phyloP scores from a whole-genome alignment of 2,797 vertebrate genomes.

The Agapornis canus region DNA sequence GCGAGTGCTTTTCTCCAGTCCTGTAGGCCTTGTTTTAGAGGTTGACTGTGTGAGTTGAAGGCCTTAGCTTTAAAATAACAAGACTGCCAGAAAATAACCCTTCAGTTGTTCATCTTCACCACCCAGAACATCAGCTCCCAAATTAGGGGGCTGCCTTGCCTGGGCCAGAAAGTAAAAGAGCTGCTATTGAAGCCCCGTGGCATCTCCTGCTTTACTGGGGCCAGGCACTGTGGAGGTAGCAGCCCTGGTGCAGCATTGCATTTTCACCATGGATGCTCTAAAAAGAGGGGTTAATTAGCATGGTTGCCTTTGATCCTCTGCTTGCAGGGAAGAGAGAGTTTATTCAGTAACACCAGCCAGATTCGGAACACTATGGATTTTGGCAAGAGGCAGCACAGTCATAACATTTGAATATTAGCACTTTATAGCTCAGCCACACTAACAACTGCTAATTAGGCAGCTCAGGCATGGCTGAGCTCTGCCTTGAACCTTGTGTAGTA shows the following conservation, averaged over 20 bases:
- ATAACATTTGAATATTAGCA: slow-evolving; percentile 75
- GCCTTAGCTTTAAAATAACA: slow-evolving; percentile 26
- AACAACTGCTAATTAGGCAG: slow-evolving; percentile 69
- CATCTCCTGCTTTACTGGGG: background rate
- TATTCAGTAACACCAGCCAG: slow-evolving; percentile 31
- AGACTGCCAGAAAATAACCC: background rate
- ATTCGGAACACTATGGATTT: slow-evolving; percentile 69
- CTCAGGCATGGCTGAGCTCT: slow-evolving; percentile 6
- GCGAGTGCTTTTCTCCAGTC: slow-evolving; percentile 1
- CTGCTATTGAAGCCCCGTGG: background rate
- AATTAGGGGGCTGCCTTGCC: background rate
- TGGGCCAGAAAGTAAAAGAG: background rate
- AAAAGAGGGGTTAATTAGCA: slow-evolving; percentile 44
- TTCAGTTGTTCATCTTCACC: background rate
- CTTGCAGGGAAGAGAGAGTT: slow-evolving; percentile 58
- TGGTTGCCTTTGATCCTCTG: slow-evolving; percentile 19
- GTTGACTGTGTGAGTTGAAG: background rate
- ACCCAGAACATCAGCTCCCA: background rate
- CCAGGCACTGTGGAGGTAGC: background rate
- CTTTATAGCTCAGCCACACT: slow-evolving; percentile 31
- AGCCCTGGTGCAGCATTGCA: background rate
- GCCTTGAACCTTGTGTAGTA: slow-evolving; percentile 22
- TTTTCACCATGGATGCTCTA: background rate
- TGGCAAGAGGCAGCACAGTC: slow-evolving; percentile 64
- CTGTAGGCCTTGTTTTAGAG: slow-evolving; percentile 55